These are phyloP conservation scores for Leptothorax acervorum DNA, from an alignment of 2,888 invertebrate genomes.

Conservation along the genomic window DNA sequence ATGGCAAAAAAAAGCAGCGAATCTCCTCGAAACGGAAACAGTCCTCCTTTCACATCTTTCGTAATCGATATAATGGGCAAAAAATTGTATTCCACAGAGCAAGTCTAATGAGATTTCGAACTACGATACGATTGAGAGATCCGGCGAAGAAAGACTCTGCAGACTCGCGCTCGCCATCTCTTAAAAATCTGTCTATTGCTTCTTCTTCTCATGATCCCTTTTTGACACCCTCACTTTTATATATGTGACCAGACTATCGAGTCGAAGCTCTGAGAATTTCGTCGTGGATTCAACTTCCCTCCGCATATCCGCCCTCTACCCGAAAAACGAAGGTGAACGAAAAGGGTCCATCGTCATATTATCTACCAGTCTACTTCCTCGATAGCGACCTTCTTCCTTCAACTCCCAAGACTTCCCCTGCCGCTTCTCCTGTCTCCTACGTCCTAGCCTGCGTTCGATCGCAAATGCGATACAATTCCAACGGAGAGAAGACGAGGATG, in stretches of 20 bases:
- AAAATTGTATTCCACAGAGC: slow-evolving; percentile 80
- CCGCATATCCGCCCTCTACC: neutral
- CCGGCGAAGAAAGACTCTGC: slow-evolving; percentile 62
- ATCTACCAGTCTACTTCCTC: neutral
- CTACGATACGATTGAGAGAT: slow-evolving; percentile 79
- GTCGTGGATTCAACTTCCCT: slow-evolving; percentile 64
- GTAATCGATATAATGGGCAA: slow-evolving; percentile 77
- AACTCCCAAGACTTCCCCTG: neutral
- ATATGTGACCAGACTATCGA: slow-evolving; percentile 78
- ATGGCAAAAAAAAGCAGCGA: slow-evolving; percentile 55
- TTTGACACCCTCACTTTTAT: slow-evolving; percentile 60
- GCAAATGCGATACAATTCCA: slow-evolving; percentile 59
- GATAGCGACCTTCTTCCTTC: neutral
- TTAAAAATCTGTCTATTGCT: neutral
- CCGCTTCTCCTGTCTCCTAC: neutral
- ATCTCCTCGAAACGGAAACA: slow-evolving; percentile 53
- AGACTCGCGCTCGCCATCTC: neutral
- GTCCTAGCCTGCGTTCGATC: slow-evolving; percentile 8
- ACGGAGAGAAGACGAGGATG: slow-evolving; percentile 28
- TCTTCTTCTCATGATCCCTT: slow-evolving; percentile 22
- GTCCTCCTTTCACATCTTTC: slow-evolving; percentile 65
- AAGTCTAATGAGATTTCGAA: slow-evolving; percentile 84
- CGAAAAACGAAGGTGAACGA: slow-evolving; percentile 27
- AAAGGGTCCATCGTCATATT: slow-evolving; percentile 12
- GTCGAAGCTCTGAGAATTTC: slow-evolving; percentile 72